Percentiles rank a stretch among this genome's conserved stretches.
Conservation (phyloP, 1,140 invertebrate genomes). For the Andricus grossulariae region DNA sequence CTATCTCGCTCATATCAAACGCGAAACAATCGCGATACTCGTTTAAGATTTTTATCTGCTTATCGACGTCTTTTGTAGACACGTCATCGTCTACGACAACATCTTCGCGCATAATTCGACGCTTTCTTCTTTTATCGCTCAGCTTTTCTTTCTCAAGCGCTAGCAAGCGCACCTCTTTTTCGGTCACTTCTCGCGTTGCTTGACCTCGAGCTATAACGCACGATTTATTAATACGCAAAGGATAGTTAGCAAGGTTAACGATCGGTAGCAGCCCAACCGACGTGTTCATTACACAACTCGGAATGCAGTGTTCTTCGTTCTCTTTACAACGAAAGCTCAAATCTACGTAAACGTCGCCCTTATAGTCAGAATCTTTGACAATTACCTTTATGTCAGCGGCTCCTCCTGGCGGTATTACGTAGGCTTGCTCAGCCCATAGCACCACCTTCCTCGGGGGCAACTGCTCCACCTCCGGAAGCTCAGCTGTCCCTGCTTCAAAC, state of each 20-base stretch:
- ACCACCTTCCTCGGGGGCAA: too few relatives aligned
- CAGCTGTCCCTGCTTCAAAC: too few relatives aligned
- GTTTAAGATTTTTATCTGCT: too few relatives aligned
- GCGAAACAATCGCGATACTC: too few relatives aligned
- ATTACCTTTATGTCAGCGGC: conserved; percentile 35
- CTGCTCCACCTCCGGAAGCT: too few relatives aligned
- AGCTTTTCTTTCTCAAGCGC: too few relatives aligned
- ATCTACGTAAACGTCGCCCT: conserved; percentile 34
- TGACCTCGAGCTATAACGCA: background rate
- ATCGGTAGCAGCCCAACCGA: too few relatives aligned
- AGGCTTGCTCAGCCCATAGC: background rate
- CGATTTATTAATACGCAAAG: background rate
- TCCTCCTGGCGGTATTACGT: conserved; percentile 32
- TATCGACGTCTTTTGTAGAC: too few relatives aligned
- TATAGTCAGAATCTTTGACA: background rate
- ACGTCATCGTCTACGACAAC: too few relatives aligned
- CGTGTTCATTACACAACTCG: conserved; percentile 32
- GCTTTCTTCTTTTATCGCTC: too few relatives aligned
- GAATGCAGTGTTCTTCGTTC: conserved; percentile 35
- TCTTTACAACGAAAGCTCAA: conserved; percentile 38
- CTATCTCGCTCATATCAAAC: too few relatives aligned
- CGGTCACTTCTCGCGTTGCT: background rate
- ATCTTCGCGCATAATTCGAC: background rate
- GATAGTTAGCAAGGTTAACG: conserved; percentile 23
- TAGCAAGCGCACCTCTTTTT: background rate